phyloP scores from a whole-genome alignment of 2,113 vertebrate genomes.

The Oenanthe melanoleuca region DNA sequence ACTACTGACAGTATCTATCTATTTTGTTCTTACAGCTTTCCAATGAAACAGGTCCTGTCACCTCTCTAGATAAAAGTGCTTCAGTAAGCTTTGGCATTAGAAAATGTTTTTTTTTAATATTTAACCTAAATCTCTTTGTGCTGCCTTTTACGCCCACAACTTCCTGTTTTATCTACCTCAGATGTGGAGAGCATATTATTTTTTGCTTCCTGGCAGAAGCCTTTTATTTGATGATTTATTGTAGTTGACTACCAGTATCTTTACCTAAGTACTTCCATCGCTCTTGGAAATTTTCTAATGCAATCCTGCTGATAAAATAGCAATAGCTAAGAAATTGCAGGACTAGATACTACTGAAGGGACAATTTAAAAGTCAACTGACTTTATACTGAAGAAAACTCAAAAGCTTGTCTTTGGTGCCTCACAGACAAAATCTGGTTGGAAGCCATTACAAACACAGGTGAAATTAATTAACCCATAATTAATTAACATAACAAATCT shows the following conservation, averaged over 20 bases:
- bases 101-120: neutral
- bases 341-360: neutral
- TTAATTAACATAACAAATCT: neutral
- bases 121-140: neutral
- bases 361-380: neutral
- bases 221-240: neutral
- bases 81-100: neutral
- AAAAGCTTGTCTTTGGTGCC: neutral
- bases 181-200: neutral
- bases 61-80: neutral
- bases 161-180: neutral
- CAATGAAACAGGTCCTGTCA: neutral
- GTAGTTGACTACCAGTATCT: neutral
- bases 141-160: neutral
- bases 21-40: neutral
- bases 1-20: neutral
- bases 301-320: neutral
- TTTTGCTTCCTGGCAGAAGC: neutral
- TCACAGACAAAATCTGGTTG: neutral
- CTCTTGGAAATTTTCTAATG: neutral
- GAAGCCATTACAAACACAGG: neutral
- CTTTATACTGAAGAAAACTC: neutral
- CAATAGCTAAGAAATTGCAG: neutral
- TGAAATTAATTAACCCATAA: neutral
- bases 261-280: neutral